Percentiles rank a stretch among this genome's conserved stretches.
phyloP scores from a whole-genome alignment of 2,888 invertebrate genomes.

The Aelia acuminata region DNA sequence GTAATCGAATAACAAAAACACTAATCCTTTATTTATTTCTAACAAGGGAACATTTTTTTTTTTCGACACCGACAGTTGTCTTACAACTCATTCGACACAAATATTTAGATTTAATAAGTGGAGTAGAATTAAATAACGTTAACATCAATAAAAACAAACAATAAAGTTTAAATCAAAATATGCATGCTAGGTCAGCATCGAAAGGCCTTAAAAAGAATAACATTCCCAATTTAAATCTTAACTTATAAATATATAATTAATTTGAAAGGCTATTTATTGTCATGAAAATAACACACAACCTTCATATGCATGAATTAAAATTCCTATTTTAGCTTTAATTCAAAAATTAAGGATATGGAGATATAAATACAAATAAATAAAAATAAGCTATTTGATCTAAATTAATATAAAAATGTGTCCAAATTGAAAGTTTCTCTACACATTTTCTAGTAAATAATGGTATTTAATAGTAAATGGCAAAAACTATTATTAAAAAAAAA shows the following conservation, averaged over 20 bases:
- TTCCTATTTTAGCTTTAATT: neutral
- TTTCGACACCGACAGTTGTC: neutral
- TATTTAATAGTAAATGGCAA: neutral
- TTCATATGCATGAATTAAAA: neutral
- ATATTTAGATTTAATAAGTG: neutral
- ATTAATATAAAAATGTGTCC: neutral
- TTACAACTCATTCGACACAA: neutral
- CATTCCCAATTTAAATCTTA: too few species aligned
- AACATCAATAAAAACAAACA: too few species aligned
- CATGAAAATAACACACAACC: neutral
- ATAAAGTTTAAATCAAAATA: neutral
- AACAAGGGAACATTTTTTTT: neutral
- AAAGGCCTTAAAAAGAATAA: neutral
- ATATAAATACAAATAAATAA: neutral
- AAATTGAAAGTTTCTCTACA: neutral
- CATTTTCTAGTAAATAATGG: neutral
- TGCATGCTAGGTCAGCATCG: neutral
- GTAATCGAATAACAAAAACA: too few species aligned
- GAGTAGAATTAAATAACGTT: neutral
- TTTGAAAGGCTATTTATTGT: neutral
- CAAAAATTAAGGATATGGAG: neutral
- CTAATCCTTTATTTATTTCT: too few species aligned
- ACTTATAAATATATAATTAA: too few species aligned
- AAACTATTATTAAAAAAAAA: neutral
- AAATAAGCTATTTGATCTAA: neutral